Evolutionary conservation across 2,797 vertebrate genomes (phyloP).

Genomic region (Sarcophilus harrisii): DNA sequence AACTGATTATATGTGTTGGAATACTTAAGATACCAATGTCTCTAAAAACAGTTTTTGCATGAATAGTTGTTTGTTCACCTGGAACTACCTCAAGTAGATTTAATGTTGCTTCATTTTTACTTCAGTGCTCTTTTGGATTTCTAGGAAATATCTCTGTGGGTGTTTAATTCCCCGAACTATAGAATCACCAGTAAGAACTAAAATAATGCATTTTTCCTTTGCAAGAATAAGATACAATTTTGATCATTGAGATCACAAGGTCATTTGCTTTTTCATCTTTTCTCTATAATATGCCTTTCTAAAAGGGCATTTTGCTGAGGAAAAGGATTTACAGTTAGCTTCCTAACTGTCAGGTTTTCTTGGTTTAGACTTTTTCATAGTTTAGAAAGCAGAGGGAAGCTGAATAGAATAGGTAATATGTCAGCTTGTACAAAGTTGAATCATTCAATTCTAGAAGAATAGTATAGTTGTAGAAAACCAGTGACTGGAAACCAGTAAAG

Average conservation of each 20-base stretch:
- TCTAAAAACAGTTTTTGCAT: background rate
- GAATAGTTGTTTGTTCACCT: conserved; percentile 57
- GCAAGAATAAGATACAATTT: background rate
- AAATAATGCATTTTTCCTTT: background rate
- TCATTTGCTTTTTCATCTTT: conserved; percentile 14
- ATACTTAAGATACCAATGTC: conserved; percentile 2
- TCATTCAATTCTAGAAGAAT: conserved; percentile 81
- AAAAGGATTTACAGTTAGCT: conserved; percentile 39
- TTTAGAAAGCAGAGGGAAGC: conserved; percentile 54
- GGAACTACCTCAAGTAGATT: conserved; percentile 49
- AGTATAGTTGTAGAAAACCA: conserved; percentile 69
- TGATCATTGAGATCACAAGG: background rate
- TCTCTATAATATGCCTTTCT: conserved; percentile 18
- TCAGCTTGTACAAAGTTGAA: conserved; percentile 81
- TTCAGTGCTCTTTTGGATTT: background rate
- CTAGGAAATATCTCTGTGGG: conserved; percentile 13
- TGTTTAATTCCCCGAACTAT: conserved; percentile 20
- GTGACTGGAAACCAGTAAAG: conserved; percentile 43
- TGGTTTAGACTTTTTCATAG: conserved; percentile 62
- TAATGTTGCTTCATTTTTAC: background rate
- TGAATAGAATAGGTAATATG: conserved; percentile 72
- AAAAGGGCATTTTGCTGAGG: conserved; percentile 19
- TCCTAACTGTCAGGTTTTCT: conserved; percentile 17
- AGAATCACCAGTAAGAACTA: background rate
- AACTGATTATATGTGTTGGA: background rate